phyloP scores from a whole-genome alignment of 2,113 vertebrate genomes.

The Petaurus breviceps region DNA sequence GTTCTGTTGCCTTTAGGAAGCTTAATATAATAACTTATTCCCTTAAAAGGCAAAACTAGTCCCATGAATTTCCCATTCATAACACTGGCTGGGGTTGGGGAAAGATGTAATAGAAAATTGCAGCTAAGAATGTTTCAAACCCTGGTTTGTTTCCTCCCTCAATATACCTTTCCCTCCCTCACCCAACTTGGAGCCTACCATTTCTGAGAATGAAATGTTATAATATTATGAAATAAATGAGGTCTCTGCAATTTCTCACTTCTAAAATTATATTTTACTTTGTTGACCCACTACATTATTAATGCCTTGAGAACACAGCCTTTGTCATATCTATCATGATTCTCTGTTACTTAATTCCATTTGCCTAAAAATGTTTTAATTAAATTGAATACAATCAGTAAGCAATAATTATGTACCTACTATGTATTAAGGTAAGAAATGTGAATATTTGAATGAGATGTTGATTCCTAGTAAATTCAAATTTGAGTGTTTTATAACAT shows the following conservation, averaged over 20 bases:
- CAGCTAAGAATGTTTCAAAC: slow-evolving; percentile 42
- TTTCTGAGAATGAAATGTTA: not conserved
- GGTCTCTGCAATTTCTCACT: not conserved
- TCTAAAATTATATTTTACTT: not conserved
- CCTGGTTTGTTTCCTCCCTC: not conserved
- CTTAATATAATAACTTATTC: slow-evolving; percentile 35
- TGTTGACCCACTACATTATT: not conserved
- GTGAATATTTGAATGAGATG: not conserved
- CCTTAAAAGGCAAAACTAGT: slow-evolving; percentile 76
- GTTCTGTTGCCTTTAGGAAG: slow-evolving; percentile 57
- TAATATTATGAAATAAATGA: not conserved
- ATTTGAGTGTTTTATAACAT: not conserved
- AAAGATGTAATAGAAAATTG: not conserved
- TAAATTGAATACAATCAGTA: not conserved
- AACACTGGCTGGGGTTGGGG: slow-evolving; percentile 16
- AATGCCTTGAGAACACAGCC: not conserved
- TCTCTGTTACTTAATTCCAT: not conserved
- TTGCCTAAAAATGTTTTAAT: not conserved
- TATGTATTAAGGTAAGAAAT: not conserved
- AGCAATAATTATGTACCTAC: not conserved
- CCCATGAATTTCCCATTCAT: slow-evolving; percentile 55
- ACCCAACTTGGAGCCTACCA: not conserved
- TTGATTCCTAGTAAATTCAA: not conserved
- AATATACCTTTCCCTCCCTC: not conserved
- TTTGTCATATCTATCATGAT: not conserved